These are phyloP conservation scores for Agrotis puta DNA, from an alignment of 2,888 invertebrate genomes.

Conservation along the genomic window DNA sequence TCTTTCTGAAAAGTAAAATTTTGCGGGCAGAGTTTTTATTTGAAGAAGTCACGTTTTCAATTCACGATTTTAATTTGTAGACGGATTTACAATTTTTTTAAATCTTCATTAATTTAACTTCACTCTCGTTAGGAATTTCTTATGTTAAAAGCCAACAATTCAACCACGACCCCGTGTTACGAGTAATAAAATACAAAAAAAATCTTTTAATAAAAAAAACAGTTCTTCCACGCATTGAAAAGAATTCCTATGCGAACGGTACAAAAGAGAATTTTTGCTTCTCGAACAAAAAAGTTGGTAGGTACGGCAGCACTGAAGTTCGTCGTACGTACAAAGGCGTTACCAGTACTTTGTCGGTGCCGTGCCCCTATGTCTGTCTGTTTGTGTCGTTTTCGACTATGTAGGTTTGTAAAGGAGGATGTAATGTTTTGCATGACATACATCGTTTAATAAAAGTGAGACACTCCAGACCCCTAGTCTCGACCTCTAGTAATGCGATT, in stretches of 20 bases:
- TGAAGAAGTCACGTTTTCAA: not conserved
- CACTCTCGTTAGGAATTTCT: not conserved
- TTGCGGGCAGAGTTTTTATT: not conserved
- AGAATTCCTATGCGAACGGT: constrained; percentile 50
- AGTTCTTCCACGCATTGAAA: not conserved
- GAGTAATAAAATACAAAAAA: not conserved
- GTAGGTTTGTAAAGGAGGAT: not conserved
- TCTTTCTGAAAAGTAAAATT: not conserved
- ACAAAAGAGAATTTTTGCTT: constrained; percentile 50
- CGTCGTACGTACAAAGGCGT: constrained; percentile 40
- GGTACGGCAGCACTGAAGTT: constrained; percentile 31
- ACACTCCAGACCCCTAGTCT: too few relatives aligned
- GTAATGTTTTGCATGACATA: not conserved
- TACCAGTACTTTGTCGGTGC: constrained; percentile 45
- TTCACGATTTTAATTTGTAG: too few relatives aligned
- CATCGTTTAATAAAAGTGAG: not conserved
- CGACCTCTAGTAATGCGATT: too few relatives aligned
- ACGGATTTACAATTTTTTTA: not conserved
- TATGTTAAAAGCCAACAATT: not conserved
- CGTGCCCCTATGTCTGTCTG: constrained; percentile 23
- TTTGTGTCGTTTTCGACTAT: constrained; percentile 7
- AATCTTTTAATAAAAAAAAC: not conserved
- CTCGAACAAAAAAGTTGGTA: constrained; percentile 53
- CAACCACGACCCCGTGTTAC: not conserved
- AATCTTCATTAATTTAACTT: not conserved